Base-by-base conservation (phyloP, 37 sponge, comb jelly and placozoan genomes). In the Axinella damicornis region DNA sequence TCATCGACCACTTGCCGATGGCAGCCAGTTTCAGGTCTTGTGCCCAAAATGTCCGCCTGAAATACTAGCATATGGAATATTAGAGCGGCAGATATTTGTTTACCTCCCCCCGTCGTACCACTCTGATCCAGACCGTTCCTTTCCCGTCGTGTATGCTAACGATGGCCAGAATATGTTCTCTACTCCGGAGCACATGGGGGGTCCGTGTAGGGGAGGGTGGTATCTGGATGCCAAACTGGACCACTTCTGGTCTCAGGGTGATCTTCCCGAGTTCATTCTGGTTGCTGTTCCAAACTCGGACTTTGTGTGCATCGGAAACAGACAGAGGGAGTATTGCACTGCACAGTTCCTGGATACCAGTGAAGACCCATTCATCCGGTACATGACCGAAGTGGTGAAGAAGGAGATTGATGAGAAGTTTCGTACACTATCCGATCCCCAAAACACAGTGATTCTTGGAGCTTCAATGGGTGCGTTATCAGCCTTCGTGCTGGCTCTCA, bases 101-200 rank as follows among this genome's bases (percentile, higher is more conserved):
- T 96, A 96, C 68, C 78, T 94, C 30, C 97, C 97, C 0, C 89
- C 89, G 1, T 82, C 83, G n/a, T 96, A 96, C 57, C 54, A 2
- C 35, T 30, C 18, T 0, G 55, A 88, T 31, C 14, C 22, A 4
- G 46, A 31, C 1, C 34, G 65, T 6, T 31, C 59, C 5, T 96
- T 79, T 61, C 97, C 97, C 2, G 97, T 96, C 0, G 59, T 96
- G 38, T 96, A 96, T 74, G 92, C 84, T 5, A 79, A 87, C 59
- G 97, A 96, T 69, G 97, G 97, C 1, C 94, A 96, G 66, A 92
- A 91, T 73, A 32, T 96, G 18, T 93, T 96, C 62, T 96, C 97
- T 0, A 95, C 95, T 5, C 95, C 95, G 20, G 91, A 41, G 19
- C 71, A 90, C 36, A 28, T 38, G 34, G 95, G 95, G 11, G 92